Conservation (phyloP, 2,797 vertebrate genomes). For the Gila robusta region DNA sequence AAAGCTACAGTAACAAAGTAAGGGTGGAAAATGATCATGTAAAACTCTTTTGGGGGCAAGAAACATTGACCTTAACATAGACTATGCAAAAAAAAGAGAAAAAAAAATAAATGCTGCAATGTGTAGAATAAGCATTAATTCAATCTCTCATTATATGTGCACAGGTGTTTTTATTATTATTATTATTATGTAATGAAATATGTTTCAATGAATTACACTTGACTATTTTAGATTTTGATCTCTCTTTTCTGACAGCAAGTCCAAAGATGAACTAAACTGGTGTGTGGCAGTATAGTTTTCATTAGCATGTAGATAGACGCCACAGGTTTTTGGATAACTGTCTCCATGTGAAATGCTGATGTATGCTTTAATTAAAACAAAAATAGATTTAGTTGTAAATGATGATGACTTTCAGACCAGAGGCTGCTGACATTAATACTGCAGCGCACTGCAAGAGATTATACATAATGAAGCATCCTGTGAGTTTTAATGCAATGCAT, state of each 20-base stretch:
- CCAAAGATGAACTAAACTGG: background rate
- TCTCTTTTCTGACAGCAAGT: conserved; percentile 11
- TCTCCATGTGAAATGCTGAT: background rate
- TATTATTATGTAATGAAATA: conserved; percentile 23
- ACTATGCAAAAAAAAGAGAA: too few relatives aligned
- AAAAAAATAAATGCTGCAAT: background rate
- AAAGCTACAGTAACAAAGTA: background rate
- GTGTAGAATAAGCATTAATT: background rate
- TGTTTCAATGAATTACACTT: conserved; percentile 4
- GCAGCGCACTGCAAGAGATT: conserved; percentile 6
- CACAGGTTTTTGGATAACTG: background rate
- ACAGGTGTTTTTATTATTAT: background rate
- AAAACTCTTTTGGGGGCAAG: background rate
- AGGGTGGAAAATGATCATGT: background rate
- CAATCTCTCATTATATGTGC: background rate
- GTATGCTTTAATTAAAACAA: conserved; percentile 21
- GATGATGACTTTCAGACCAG: background rate
- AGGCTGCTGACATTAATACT: background rate
- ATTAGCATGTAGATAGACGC: background rate
- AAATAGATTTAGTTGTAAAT: conserved; percentile 11
- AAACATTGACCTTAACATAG: background rate
- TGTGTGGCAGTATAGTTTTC: background rate
- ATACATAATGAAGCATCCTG: conserved; percentile 3
- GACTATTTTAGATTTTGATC: conserved; percentile 4
- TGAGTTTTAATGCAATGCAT: conserved; percentile 6